Conservation (phyloP, 2,113 vertebrate species). For the Hippocampus abdominalis region DNA sequence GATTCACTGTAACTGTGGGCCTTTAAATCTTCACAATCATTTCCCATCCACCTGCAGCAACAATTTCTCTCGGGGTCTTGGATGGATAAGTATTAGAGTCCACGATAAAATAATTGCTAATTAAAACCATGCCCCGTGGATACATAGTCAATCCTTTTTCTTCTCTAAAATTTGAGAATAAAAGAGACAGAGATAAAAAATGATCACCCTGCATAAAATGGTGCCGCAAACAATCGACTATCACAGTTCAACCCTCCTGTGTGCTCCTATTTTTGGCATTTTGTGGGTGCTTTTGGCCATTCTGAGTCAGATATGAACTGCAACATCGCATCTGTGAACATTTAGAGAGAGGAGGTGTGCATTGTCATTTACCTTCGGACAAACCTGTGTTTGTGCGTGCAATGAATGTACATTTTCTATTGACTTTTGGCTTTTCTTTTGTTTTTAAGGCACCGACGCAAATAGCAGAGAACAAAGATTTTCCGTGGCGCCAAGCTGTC, state of each 20-base stretch:
- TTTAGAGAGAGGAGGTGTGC: background rate
- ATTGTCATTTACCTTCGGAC: background rate
- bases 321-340: background rate
- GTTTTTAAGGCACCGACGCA: constrained; percentile 30
- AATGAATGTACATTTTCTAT: background rate
- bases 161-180: background rate
- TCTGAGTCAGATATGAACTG: background rate
- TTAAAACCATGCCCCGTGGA: constrained; percentile 6
- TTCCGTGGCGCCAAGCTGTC: background rate
- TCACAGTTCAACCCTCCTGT: background rate
- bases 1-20: background rate
- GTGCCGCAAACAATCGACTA: background rate
- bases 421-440: constrained; percentile 1
- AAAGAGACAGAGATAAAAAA: background rate
- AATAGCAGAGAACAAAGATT: constrained; percentile 8
- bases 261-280: background rate
- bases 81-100: background rate
- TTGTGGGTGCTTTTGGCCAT: background rate
- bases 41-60: background rate
- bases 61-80: background rate
- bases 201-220: background rate
- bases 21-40: constrained; percentile 5
- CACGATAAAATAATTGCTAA: constrained; percentile 7
- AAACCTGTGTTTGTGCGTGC: too few species aligned
- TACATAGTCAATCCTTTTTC: constrained; percentile 18